phyloP scores from a whole-genome alignment of 2,113 vertebrate genomes.

The Erythrocercus mccallii region DNA sequence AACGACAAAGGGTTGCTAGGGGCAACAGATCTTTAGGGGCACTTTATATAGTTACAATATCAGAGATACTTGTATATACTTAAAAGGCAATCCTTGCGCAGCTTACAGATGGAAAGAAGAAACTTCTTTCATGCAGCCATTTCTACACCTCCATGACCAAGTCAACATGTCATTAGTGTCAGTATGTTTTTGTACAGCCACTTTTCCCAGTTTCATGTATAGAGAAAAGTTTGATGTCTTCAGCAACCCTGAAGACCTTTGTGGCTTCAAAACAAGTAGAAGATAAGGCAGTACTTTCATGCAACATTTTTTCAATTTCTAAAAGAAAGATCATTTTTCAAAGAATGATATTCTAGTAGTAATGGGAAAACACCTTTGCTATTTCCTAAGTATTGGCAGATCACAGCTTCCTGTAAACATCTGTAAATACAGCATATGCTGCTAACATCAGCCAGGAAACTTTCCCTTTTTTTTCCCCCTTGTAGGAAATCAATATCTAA shows the following conservation, averaged over 20 bases:
- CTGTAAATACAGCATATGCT: neutral
- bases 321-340: neutral
- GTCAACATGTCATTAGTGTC: neutral
- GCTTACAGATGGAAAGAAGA: neutral
- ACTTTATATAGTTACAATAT: neutral
- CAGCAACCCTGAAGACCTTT: neutral
- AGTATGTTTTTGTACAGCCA: neutral
- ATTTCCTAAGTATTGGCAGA: neutral
- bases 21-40: neutral
- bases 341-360: neutral
- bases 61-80: neutral
- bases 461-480: neutral
- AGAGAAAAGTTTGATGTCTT: neutral
- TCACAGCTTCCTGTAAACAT: neutral
- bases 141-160: neutral
- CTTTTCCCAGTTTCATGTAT: neutral
- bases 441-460: neutral
- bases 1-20: accelerated
- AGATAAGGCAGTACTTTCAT: neutral
- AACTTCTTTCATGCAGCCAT: neutral
- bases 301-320: neutral
- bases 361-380: neutral
- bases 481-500: neutral
- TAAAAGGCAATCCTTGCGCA: neutral
- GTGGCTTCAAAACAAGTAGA: neutral